Conservation (phyloP, 2,888 invertebrate genomes). For the Acheta domesticus region DNA sequence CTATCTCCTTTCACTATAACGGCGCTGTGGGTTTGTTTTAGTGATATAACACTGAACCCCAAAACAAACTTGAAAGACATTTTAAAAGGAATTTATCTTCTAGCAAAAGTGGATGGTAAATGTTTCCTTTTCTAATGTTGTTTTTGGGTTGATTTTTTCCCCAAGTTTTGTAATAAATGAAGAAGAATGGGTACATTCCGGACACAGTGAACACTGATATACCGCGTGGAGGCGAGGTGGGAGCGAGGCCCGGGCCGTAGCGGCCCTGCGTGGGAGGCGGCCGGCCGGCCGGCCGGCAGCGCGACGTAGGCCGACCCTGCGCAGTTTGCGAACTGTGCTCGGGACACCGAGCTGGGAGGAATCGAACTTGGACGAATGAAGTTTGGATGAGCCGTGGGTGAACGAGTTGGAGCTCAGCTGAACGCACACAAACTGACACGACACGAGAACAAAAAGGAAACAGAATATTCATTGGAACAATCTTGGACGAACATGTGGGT, state of each 20-base stretch:
- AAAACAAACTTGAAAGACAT: conserved; percentile 21
- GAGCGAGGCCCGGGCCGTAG: background rate
- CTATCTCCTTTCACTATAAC: background rate
- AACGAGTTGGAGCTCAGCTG: no score
- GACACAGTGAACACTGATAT: conserved; percentile 2
- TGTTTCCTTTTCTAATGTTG: background rate
- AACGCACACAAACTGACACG: no score
- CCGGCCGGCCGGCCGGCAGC: no score
- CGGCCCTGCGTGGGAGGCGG: background rate
- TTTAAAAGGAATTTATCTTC: conserved; percentile 10
- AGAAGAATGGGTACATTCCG: conserved; percentile 10
- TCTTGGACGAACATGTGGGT: no score
- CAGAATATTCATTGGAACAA: no score
- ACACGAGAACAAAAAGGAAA: no score
- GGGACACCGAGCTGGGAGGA: no score
- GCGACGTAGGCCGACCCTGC: background rate
- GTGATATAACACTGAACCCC: conserved; percentile 20
- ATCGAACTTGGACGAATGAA: no score
- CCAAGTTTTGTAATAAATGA: background rate
- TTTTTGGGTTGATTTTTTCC: background rate
- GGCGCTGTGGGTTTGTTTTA: background rate
- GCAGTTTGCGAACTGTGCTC: no score
- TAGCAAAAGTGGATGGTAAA: conserved; percentile 18
- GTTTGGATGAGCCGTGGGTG: no score
- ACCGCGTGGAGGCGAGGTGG: background rate